Evolutionary conservation across 1,140 invertebrate genomes (phyloP), one percentile per base, ranked within the genome.

Genomic region (Penaeus indicus): DNA sequence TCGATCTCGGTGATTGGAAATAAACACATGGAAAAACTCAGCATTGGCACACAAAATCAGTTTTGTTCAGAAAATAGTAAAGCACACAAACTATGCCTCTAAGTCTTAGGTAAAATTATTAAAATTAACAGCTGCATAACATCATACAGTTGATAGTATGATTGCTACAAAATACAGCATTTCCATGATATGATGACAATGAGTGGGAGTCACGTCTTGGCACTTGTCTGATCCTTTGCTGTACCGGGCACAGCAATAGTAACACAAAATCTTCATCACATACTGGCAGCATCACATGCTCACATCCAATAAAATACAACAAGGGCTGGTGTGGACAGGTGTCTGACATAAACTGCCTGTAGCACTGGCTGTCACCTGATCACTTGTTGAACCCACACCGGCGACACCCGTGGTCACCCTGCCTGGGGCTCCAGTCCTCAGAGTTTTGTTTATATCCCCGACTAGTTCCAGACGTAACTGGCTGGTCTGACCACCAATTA

Each of bases 21-120:
- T 83, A 88, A 88, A 87, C 60, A 83, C 72, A 87, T 72, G 85
- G 69, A 81, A 84, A 78, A 83, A 88, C 80, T 88, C 86, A 79
- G 86, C 81, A 88, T 88, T 88, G 86, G 86, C 86, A 88, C 86
- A 88, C 86, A 84, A 88, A 88, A 84, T 88, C 78, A 83, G 72
- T 88, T 88, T 84, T 88, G 86, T 83, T 88, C 80, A 83, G 67
- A 88, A 88, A 61, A 72, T 88, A 79, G 85, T 87, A 82, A 88
- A 88, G 86, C 86, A 88, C 86, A 88, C 86, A 88, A 88, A 88
- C 85, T 88, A 88, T 88, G 86, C 86, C 81, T 83, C 81, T 83
- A 84, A 84, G 61, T 88, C 81, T 83, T 78, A 84, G 80, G 86
- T 83, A 88, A 87, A 88, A 88, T 83, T 69, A 64, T 84, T 88